phyloP scores from a whole-genome alignment of 1,140 invertebrate genomes.

The Eciton burchellii region DNA sequence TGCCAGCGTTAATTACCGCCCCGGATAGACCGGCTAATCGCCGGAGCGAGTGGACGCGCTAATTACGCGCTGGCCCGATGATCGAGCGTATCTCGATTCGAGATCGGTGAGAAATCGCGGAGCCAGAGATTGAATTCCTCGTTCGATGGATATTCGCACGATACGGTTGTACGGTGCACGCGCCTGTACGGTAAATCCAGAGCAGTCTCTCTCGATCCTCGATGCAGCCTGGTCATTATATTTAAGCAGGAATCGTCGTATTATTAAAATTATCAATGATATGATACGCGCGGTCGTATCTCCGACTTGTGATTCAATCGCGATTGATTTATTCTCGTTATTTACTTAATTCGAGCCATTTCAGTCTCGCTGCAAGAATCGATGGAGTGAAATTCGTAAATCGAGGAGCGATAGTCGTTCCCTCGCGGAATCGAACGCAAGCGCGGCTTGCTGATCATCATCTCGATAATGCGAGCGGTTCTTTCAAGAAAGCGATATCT shows the following conservation, averaged over 20 bases:
- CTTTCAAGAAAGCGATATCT: slow-evolving; percentile 40
- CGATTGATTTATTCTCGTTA: slow-evolving; percentile 19
- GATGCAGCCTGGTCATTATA: slow-evolving; percentile 5
- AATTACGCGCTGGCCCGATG: slow-evolving; percentile 63
- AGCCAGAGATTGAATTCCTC: slow-evolving; percentile 29
- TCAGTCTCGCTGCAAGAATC: not conserved
- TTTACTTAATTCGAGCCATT: slow-evolving; percentile 3
- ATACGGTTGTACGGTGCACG: not conserved
- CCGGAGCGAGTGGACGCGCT: slow-evolving; percentile 65
- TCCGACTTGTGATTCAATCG: not conserved
- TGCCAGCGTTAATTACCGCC: slow-evolving; percentile 71
- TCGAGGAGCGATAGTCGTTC: slow-evolving; percentile 7
- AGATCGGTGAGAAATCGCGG: slow-evolving; percentile 42
- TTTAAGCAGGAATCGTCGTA: not conserved
- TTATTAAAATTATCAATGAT: not conserved
- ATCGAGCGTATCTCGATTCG: slow-evolving; percentile 64
- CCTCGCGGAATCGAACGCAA: slow-evolving; percentile 8
- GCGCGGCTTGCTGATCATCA: slow-evolving; percentile 1
- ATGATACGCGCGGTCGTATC: not conserved
- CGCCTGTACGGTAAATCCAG: not conserved
- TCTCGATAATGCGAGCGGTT: not conserved
- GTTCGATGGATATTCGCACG: slow-evolving; percentile 10
- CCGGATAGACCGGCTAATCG: slow-evolving; percentile 71
- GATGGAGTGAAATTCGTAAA: slow-evolving; percentile 11
- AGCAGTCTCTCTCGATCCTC: slow-evolving; percentile 25